Evolutionary conservation across 2,797 vertebrate genomes (phyloP), one percentile per base, ranked within the genome.

Genomic region (Coilia nasus): DNA sequence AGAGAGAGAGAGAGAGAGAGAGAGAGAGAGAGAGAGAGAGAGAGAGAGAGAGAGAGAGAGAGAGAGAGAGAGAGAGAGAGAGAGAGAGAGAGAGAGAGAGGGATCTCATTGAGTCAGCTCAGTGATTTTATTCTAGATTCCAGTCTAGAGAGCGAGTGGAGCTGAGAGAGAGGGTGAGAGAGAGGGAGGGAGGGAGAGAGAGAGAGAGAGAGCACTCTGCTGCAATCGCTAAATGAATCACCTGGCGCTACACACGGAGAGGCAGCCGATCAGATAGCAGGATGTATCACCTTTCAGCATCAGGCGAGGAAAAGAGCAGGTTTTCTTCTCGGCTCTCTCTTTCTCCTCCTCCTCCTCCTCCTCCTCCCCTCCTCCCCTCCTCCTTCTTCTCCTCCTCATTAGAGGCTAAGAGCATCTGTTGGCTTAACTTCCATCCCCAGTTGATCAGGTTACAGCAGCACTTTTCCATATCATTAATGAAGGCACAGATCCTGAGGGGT

Each of bases 211-310:
- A 54, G 50, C 71, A 44, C 90, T 90, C 86, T 35, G 88, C 87
- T 87, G 87, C 86, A 88, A 85, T 89, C 91, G 89, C 91, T 91
- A 89, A 91, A 91, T 92, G 90, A 94, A 93, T 93, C 91, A 85
- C 88, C 92, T 91, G 88, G 56, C 88, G 91, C 88, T 89, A 91
- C 81, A 83, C 88, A 91, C 88, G 87, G 80, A 83, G 6, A 87
- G 88, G 86, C 87, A 89, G 90, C 91, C 89, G 84, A 89, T 90
- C 90, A 88, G 89, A 93, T 91, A 90, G 90, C 31, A 92, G 91
- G 88, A 92, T 88, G 90, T 92, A 91, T 95, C 90, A 21, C 87
- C 86, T 93, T 93, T 90, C 93, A 90, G 64, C 84, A 44, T 78
- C 71, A 88, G 67, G 83, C 57, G 85, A 82, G 25, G 86, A 85